Conservation (phyloP, 2,113 vertebrate species). For the Chrysochloris asiatica region DNA sequence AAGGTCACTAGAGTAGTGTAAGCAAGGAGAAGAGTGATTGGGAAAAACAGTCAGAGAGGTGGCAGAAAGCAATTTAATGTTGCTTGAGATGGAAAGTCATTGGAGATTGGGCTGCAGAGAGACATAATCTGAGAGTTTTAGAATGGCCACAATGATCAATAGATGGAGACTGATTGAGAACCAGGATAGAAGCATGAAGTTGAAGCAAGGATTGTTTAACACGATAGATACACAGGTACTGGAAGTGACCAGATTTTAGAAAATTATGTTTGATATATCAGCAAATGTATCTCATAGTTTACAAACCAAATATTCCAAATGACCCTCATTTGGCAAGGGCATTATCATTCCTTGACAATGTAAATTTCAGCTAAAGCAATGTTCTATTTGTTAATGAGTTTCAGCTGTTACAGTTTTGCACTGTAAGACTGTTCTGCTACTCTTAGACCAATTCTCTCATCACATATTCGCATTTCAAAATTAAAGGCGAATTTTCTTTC, state of each 20-base stretch:
- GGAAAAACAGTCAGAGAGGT: neutral
- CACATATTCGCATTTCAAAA: neutral
- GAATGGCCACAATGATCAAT: neutral
- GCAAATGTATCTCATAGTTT: no score
- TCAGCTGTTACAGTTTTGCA: neutral
- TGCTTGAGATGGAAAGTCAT: neutral
- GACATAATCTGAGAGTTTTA: neutral
- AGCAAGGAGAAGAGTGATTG: neutral
- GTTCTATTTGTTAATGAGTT: conserved; percentile 4
- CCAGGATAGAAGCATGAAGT: neutral
- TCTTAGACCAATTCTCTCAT: neutral
- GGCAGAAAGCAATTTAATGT: neutral
- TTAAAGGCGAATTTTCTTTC: neutral
- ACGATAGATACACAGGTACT: neutral
- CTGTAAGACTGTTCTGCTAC: neutral
- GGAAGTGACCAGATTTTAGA: neutral
- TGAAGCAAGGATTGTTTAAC: neutral
- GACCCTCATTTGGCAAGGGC: neutral
- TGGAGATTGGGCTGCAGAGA: neutral
- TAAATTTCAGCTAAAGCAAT: neutral
- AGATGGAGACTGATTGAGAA: neutral
- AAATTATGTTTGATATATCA: no score
- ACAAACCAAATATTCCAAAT: neutral
- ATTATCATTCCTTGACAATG: neutral
- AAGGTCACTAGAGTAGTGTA: neutral